These are phyloP conservation scores for Pseudomugil tenellus DNA, from an alignment of 2,797 vertebrate genomes.

Conservation along the genomic window DNA sequence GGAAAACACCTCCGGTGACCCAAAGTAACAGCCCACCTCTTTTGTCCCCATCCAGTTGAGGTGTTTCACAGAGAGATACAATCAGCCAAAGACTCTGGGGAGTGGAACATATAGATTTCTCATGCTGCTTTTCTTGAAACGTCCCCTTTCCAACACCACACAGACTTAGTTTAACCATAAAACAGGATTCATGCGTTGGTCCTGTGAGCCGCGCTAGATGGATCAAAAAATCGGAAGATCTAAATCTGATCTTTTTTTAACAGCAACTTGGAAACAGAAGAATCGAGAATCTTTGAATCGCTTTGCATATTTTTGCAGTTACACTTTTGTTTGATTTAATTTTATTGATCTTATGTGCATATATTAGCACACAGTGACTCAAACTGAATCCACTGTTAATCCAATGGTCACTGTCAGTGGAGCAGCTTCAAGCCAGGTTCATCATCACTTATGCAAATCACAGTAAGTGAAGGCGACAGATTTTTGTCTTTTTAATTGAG, in stretches of 20 bases:
- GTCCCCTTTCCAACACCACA: constrained; percentile 33
- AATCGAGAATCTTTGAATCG: constrained; percentile 29
- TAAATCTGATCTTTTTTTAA: constrained; percentile 13
- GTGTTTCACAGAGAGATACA: constrained; percentile 74
- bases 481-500: constrained; percentile 34
- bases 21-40: constrained; percentile 71
- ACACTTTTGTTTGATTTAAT: constrained; percentile 40
- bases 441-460: constrained; percentile 25
- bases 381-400: neutral
- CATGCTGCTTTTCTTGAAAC: constrained; percentile 57
- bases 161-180: constrained; percentile 19
- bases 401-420: constrained; percentile 3
- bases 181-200: constrained; percentile 47
- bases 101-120: constrained; percentile 67
- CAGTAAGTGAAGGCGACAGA: constrained; percentile 2
- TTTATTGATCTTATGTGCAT: constrained; percentile 2
- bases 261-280: constrained; percentile 42
- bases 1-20: constrained; percentile 81
- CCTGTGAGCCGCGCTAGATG: constrained; percentile 31
- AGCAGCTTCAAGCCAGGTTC: constrained; percentile 8
- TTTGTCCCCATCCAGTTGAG: constrained; percentile 65
- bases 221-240: constrained; percentile 40
- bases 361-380: constrained; percentile 30
- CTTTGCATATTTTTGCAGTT: constrained; percentile 44
- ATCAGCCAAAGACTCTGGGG: constrained; percentile 62